Evolutionary conservation across 2,888 invertebrate genomes (phyloP).

Genomic region (Eristalinus aeneus): DNA sequence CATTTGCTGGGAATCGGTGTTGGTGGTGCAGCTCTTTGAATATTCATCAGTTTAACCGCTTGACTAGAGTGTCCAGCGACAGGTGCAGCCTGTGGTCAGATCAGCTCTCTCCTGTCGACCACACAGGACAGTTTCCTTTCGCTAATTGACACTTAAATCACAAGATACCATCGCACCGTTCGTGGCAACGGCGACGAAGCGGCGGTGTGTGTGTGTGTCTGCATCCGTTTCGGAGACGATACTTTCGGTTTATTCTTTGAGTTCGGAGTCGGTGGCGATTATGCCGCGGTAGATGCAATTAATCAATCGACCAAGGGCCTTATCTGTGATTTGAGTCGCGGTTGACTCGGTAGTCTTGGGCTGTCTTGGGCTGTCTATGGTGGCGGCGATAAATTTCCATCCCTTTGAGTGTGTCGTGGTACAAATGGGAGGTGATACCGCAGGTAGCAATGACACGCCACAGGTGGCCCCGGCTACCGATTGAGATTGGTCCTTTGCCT

Average conservation of each 20-base stretch:
- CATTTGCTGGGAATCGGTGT: background rate
- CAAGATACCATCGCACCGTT: conserved; percentile 58
- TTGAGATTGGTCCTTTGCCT: conserved; percentile 26
- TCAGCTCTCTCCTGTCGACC: conserved; percentile 50
- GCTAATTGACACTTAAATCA: conserved; percentile 71
- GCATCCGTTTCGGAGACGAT: conserved; percentile 23
- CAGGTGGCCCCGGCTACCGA: conserved; percentile 64
- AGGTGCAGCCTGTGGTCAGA: conserved; percentile 40
- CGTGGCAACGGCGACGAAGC: too few relatives aligned
- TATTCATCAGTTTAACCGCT: conserved; percentile 67
- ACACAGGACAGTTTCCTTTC: conserved; percentile 67
- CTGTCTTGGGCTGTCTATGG: background rate
- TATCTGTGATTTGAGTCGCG: conserved; percentile 63
- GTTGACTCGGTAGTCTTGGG: background rate
- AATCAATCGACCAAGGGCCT: conserved; percentile 59
- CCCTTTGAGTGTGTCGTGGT: conserved; percentile 8
- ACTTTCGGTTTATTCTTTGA: conserved; percentile 10
- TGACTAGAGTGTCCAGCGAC: conserved; percentile 28
- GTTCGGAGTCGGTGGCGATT: conserved; percentile 47
- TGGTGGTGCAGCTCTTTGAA: conserved; percentile 31
- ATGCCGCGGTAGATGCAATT: conserved; percentile 56
- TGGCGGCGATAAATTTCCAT: conserved; percentile 51
- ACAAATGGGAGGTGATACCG: conserved; percentile 41
- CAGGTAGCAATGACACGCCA: conserved; percentile 30
- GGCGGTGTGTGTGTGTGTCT: conserved; percentile 37